Percentiles rank a stretch among this genome's conserved stretches.
These are phyloP conservation scores for Chrysochloris asiatica DNA, from an alignment of 2,113 vertebrate species.

Conservation along the genomic window DNA sequence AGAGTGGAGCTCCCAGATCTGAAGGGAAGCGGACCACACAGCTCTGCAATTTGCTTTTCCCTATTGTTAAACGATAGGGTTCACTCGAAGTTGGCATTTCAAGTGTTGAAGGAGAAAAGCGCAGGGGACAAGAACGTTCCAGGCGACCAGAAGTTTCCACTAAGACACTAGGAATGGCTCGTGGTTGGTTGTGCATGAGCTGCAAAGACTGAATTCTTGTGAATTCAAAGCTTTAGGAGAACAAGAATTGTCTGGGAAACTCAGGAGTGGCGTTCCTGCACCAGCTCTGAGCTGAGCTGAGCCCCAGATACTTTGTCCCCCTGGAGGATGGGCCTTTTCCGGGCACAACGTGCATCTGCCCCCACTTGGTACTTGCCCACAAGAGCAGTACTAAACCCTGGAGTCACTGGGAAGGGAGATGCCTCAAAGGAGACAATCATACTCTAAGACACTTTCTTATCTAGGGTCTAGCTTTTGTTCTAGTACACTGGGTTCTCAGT, in stretches of 20 bases:
- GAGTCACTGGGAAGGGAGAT: not conserved
- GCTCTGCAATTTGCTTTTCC: not conserved
- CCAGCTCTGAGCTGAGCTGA: not conserved
- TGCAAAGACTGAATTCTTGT: not conserved
- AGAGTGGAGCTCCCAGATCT: not conserved
- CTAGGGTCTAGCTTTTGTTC: not conserved
- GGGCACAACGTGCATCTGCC: not conserved
- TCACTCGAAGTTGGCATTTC: not conserved
- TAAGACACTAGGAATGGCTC: not conserved
- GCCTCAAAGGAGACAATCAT: not conserved
- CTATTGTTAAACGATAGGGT: not conserved
- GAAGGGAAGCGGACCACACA: not conserved
- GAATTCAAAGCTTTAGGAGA: not conserved
- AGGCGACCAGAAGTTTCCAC: conserved; percentile 9
- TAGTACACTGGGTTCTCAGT: not conserved
- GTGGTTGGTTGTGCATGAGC: not conserved
- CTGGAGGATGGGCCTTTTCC: not conserved
- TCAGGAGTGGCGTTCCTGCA: not conserved
- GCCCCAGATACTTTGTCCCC: not conserved
- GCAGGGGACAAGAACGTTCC: not conserved
- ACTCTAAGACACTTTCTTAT: not conserved
- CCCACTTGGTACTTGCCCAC: not conserved
- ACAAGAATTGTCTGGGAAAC: not conserved
- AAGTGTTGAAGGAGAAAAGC: not conserved
- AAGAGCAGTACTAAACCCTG: not conserved